Percentiles rank a stretch among this genome's conserved stretches.
Evolutionary conservation across 1,140 invertebrate genomes (phyloP).

Genomic region (Whitmania pigra): DNA sequence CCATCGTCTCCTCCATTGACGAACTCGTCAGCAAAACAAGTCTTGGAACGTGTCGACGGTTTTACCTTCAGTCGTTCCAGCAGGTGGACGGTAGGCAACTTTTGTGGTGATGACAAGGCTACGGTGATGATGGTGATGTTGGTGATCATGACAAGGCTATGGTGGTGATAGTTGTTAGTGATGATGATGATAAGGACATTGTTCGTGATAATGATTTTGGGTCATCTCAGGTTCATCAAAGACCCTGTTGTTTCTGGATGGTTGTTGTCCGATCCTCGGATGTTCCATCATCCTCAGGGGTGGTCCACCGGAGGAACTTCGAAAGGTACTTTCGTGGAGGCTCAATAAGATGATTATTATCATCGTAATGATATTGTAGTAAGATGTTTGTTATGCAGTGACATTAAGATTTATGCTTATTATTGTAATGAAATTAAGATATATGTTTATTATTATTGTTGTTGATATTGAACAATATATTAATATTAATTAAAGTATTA

Average conservation of each 20-base stretch:
- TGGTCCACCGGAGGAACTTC: conserved; percentile 59
- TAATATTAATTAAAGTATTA: no score
- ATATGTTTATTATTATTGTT: not conserved
- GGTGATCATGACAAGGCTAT: no score
- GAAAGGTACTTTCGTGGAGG: conserved; percentile 35
- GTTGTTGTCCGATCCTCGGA: conserved; percentile 69
- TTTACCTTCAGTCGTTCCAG: conserved; percentile 61
- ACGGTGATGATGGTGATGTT: no score
- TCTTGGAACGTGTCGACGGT: conserved; percentile 72
- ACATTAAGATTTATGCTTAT: no score
- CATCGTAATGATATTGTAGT: no score
- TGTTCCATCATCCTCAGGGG: conserved; percentile 79
- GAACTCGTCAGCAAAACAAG: conserved; percentile 66
- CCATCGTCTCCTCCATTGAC: conserved; percentile 78
- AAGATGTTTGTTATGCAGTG: no score
- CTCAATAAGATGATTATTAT: conserved; percentile 1
- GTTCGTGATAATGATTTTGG: no score
- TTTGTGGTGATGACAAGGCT: not conserved
- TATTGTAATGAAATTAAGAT: not conserved
- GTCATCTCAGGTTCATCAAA: conserved; percentile 44
- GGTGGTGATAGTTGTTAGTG: no score
- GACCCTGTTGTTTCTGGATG: conserved; percentile 85
- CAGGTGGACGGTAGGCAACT: conserved; percentile 45
- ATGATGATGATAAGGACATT: conserved; percentile 3
- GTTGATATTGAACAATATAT: no score